Conservation (phyloP, 2,888 invertebrate genomes). For the Megaustenia siamemsis region DNA sequence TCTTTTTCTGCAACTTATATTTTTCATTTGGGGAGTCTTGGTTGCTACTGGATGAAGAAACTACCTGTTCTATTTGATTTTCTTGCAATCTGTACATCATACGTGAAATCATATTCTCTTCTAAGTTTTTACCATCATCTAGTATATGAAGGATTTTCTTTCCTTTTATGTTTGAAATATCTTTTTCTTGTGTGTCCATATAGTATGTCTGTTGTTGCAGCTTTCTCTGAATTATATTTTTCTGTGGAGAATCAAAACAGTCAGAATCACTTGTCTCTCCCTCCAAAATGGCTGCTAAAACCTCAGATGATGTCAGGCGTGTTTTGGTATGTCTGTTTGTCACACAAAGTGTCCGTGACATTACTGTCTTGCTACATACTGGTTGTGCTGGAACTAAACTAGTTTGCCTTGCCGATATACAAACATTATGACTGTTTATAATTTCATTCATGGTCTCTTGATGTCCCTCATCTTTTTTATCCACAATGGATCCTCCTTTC, state of each 20-base stretch:
- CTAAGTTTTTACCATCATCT: neutral
- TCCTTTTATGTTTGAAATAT: neutral
- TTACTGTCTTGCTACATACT: neutral
- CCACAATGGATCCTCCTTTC: neutral
- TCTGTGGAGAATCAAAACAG: slow-evolving; percentile 7
- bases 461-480: neutral
- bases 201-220: neutral
- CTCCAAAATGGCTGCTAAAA: neutral
- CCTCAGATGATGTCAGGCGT: slow-evolving; percentile 11
- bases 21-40: too few species aligned
- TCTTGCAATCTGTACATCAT: neutral
- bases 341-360: too few species aligned
- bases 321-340: neutral
- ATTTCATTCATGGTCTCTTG: too few species aligned
- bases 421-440: neutral
- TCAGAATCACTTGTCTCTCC: slow-evolving; percentile 5
- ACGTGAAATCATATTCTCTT: neutral
- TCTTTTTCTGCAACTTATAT: too few species aligned
- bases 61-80: neutral
- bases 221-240: neutral
- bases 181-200: neutral
- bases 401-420: neutral
- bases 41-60: too few species aligned
- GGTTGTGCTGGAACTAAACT: neutral
- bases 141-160: neutral